Evolutionary conservation across 1,140 invertebrate genomes (phyloP), one percentile per base, ranked within the genome.

Genomic region (Diachasmimorpha longicaudata): DNA sequence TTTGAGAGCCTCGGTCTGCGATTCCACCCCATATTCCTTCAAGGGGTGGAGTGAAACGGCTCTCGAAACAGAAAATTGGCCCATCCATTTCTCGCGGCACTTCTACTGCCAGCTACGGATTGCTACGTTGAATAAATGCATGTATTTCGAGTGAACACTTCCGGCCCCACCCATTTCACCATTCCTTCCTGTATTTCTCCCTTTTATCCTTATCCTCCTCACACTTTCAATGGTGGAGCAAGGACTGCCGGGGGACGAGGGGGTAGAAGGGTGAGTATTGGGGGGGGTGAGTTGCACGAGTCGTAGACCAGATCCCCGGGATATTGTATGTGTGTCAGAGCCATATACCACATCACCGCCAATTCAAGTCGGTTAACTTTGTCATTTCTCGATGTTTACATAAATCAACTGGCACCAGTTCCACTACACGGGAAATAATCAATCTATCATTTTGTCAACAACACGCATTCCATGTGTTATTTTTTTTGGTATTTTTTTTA

Each of bases 31-130:
- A 63, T 63, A 63, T 63, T 63, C 58, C 58, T 63, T 14, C 0
- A 19, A 9, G 23, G 58, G 58, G 58, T 23, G 58, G 58, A 25
- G 23, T 63, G 31, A 44, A 77, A 74, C 75, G 69, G 72, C 70
- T 75, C 55, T 74, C 74, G 81, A 83, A 83, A 85, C 80, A 81
- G 83, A 85, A 85, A 84, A 86, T 86, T 85, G 83, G 82, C 83
- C 83, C 82, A 86, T 86, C 79, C 78, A 84, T 84, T 86, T 85
- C 81, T 79, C 80, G 79, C 80, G 79, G 80, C 77, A 82, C 78
- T 81, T 81, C 42, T 81, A 78, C 81, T 78, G 82, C 77, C 79
- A 70, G 73, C 76, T 70, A 63, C 74, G 79, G 77, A 81, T 81
- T 81, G 79, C 81, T 74, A 78, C 77, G 81, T 82, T 84, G 83